Conservation (phyloP, 2,888 invertebrate species). For the Herminia tarsipennalis region DNA sequence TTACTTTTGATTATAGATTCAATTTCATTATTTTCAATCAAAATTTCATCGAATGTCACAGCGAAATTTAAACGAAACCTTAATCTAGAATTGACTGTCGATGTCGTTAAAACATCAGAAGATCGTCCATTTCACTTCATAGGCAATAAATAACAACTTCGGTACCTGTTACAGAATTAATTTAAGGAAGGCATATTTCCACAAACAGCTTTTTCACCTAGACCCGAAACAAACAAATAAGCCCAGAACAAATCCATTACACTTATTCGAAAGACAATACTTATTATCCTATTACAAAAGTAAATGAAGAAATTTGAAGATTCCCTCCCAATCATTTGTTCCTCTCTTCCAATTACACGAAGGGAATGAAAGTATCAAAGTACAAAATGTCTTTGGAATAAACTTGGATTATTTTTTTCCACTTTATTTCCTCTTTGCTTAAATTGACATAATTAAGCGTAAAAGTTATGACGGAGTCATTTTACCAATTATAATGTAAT, state of each 20-base stretch:
- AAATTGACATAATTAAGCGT: slow-evolving; percentile 53
- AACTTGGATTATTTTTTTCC: slow-evolving; percentile 52
- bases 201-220: slow-evolving; percentile 17
- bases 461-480: slow-evolving; percentile 52
- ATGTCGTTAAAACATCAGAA: too few species aligned
- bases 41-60: too few species aligned
- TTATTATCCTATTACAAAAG: slow-evolving; percentile 66
- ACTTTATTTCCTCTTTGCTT: slow-evolving; percentile 46
- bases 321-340: slow-evolving; percentile 60
- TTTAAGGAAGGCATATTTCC: slow-evolving; percentile 1
- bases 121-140: too few species aligned
- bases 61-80: too few species aligned
- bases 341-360: slow-evolving; percentile 60
- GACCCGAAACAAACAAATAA: slow-evolving; percentile 32
- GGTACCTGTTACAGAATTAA: neutral
- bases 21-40: too few species aligned
- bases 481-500: slow-evolving; percentile 53
- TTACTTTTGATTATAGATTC: too few species aligned
- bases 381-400: slow-evolving; percentile 52
- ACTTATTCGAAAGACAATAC: slow-evolving; percentile 59
- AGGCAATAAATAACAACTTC: neutral
- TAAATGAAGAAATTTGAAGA: slow-evolving; percentile 65
- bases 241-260: slow-evolving; percentile 47
- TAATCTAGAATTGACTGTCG: too few species aligned
- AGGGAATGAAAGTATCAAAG: slow-evolving; percentile 56